A percentile compares a stretch with the other conserved stretches of the same genome.
Evolutionary conservation across 2,113 vertebrate genomes (phyloP).

Genomic region (Andinoacara biseriatus): DNA sequence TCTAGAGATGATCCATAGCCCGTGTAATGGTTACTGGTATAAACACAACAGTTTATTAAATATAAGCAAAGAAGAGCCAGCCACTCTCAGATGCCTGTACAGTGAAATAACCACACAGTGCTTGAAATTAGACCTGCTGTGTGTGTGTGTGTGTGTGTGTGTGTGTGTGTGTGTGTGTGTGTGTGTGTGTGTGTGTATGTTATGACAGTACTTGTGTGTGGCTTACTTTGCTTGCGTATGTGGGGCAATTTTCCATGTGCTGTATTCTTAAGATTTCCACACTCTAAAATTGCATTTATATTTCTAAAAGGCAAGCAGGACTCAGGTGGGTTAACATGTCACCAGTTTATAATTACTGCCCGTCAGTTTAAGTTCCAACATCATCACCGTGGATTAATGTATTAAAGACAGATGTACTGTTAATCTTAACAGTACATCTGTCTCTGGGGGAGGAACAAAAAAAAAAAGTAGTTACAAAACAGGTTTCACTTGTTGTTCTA

Average conservation of each 20-base stretch:
- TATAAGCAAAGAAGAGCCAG: conserved; percentile 22
- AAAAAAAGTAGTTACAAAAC: conserved; percentile 44
- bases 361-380: conserved; percentile 55
- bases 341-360: conserved; percentile 67
- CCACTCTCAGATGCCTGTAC: neutral
- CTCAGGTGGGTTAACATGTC: conserved; percentile 72
- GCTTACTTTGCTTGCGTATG: conserved; percentile 22
- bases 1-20: conserved; percentile 15
- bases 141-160: neutral
- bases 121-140: conserved; percentile 26
- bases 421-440: conserved; percentile 55
- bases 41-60: conserved; percentile 38
- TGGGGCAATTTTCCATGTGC: conserved; percentile 52
- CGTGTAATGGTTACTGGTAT: conserved; percentile 21
- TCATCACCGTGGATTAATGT: conserved; percentile 65
- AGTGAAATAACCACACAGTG: conserved; percentile 27
- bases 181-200: neutral
- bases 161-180: neutral
- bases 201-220: conserved; percentile 4
- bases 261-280: conserved; percentile 62
- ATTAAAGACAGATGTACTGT: conserved; percentile 35
- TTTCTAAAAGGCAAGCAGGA: conserved; percentile 39
- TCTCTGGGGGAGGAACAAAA: neutral
- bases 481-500: conserved; percentile 33
- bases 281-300: conserved; percentile 40